Percentiles rank a stretch among this genome's conserved stretches.
These are phyloP conservation scores for Pseudomugil gertrudae DNA, from an alignment of 2,797 vertebrate species.

Conservation along the genomic window DNA sequence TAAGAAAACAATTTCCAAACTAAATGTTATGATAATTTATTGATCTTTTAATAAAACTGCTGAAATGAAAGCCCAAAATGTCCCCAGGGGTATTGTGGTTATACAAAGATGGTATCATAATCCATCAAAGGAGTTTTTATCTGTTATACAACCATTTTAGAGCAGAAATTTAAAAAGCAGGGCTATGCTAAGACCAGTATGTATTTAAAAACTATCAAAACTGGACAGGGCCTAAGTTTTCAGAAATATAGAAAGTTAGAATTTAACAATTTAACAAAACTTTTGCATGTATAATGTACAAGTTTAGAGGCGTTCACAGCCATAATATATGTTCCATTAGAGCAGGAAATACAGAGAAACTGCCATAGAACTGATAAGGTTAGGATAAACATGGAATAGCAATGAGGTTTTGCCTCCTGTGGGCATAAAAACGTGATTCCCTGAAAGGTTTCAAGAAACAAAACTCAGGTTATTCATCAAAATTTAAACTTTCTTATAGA, in stretches of 20 bases:
- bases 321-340: too few species aligned
- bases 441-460: neutral
- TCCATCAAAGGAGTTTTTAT: too few species aligned
- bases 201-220: neutral
- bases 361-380: too few species aligned
- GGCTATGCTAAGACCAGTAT: neutral
- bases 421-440: neutral
- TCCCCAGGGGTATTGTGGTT: neutral
- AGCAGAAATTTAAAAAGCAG: neutral
- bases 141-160: neutral
- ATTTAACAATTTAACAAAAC: neutral
- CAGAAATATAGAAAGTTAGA: neutral
- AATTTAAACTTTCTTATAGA: neutral
- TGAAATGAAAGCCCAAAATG: neutral
- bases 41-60: neutral
- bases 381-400: too few species aligned
- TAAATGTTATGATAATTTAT: neutral
- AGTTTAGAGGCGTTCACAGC: too few species aligned
- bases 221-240: neutral
- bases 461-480: neutral
- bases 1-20: too few species aligned
- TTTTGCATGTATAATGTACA: neutral
- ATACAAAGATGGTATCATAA: too few species aligned
- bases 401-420: too few species aligned
- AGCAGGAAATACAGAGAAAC: too few species aligned